Evolutionary conservation across 1,140 invertebrate species (phyloP).

Genomic region (Lutraria rhynchaena): DNA sequence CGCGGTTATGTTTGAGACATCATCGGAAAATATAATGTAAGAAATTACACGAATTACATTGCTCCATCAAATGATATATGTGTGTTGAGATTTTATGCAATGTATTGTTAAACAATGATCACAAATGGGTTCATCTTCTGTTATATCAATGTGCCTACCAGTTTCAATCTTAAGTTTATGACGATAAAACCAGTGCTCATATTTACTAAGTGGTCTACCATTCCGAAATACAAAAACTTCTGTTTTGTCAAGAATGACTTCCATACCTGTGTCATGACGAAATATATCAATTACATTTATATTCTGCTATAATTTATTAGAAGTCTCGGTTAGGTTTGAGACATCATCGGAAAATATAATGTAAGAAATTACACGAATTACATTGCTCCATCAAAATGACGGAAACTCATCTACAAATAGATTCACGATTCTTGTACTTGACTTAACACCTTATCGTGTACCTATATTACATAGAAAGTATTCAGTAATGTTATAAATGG

Average conservation of each 20-base stretch:
- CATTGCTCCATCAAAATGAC: neutral
- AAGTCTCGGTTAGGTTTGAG: constrained; percentile 19
- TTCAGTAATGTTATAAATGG: neutral
- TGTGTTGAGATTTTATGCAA: no score
- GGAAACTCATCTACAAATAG: constrained; percentile 23
- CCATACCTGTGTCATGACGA: no score
- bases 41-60: no score
- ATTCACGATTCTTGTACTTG: constrained; percentile 3
- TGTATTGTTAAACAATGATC: no score
- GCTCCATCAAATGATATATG: no score
- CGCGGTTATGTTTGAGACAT: no score
- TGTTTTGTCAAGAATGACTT: neutral
- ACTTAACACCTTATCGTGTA: constrained; percentile 8
- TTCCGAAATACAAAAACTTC: constrained; percentile 29
- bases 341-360: constrained; percentile 43
- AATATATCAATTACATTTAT: no score
- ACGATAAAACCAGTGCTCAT: constrained; percentile 4
- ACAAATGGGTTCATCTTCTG: no score
- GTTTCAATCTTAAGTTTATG: no score
- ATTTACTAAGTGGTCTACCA: neutral
- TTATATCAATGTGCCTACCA: no score
- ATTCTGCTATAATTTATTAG: constrained; percentile 1
- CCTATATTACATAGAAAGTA: constrained; percentile 24
- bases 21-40: no score
- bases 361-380: constrained; percentile 9